phyloP scores from a whole-genome alignment of 2,113 vertebrate genomes.

The Acanthisitta chloris region DNA sequence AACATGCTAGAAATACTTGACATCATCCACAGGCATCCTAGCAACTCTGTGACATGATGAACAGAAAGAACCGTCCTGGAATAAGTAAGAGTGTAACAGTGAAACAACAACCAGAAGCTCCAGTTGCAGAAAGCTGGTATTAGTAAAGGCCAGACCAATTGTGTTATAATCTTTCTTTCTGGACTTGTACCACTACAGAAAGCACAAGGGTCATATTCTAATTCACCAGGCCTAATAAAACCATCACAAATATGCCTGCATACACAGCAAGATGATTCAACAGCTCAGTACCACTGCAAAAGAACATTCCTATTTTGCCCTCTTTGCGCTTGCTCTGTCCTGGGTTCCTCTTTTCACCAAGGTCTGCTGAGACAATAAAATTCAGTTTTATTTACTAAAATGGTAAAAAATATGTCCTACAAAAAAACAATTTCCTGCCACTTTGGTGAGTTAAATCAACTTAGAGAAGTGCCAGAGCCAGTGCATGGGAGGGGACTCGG shows the following conservation, averaged over 20 bases:
- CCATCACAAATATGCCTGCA: neutral
- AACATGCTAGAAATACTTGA: neutral
- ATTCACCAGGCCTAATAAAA: neutral
- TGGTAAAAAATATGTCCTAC: neutral
- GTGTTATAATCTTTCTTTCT: neutral
- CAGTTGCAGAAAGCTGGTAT: neutral
- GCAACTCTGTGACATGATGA: neutral
- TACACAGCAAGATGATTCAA: neutral
- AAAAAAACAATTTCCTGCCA: neutral
- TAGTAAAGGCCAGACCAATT: neutral
- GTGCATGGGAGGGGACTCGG: neutral
- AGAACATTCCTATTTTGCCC: neutral
- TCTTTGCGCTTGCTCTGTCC: neutral
- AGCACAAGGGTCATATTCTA: neutral
- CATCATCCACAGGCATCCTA: neutral
- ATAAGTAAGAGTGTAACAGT: fast-evolving
- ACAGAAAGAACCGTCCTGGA: neutral
- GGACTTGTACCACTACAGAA: neutral
- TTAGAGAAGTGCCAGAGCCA: neutral
- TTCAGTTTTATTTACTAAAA: neutral
- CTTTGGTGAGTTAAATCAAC: neutral
- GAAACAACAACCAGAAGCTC: neutral
- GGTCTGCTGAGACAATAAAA: neutral
- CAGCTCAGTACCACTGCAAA: neutral
- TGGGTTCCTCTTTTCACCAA: neutral